Evolutionary conservation across 2,888 invertebrate genomes (phyloP).

Genomic region (Sicus ferrugineus): DNA sequence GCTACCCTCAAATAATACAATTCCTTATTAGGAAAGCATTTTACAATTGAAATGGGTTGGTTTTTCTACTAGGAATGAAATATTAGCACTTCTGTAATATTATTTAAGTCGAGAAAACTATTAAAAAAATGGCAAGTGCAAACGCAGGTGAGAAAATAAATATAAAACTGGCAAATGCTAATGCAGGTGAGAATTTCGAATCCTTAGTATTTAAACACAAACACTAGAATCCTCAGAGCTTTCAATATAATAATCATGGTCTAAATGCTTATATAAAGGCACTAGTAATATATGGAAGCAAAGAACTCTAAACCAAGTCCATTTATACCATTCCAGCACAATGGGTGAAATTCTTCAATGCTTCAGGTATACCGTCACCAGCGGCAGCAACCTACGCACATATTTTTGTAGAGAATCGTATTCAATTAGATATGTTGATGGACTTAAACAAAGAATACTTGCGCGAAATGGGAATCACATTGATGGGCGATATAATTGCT

Average conservation of each 20-base stretch:
- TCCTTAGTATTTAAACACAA: background rate
- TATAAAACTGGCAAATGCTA: background rate
- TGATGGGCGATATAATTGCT: constrained; percentile 76
- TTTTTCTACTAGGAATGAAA: background rate
- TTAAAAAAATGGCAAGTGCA: constrained; percentile 51
- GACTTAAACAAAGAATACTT: constrained; percentile 88
- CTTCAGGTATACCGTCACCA: constrained; percentile 79
- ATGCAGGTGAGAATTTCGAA: too few relatives aligned
- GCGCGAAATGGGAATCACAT: constrained; percentile 85
- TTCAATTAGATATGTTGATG: constrained; percentile 83
- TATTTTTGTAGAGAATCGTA: constrained; percentile 86
- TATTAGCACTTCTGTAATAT: background rate
- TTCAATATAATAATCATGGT: background rate
- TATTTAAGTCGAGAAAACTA: constrained; percentile 6
- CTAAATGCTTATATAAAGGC: background rate
- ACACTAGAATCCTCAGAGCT: background rate
- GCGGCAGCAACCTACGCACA: constrained; percentile 85
- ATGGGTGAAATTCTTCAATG: constrained; percentile 88
- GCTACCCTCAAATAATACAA: too few relatives aligned
- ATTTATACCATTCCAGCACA: constrained; percentile 48
- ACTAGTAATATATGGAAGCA: background rate
- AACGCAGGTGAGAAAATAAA: constrained; percentile 49
- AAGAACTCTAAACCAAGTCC: background rate
- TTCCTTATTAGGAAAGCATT: too few relatives aligned
- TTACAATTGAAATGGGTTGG: too few relatives aligned